phyloP scores from a whole-genome alignment of 2,888 invertebrate species.

The Eurois occulta region DNA sequence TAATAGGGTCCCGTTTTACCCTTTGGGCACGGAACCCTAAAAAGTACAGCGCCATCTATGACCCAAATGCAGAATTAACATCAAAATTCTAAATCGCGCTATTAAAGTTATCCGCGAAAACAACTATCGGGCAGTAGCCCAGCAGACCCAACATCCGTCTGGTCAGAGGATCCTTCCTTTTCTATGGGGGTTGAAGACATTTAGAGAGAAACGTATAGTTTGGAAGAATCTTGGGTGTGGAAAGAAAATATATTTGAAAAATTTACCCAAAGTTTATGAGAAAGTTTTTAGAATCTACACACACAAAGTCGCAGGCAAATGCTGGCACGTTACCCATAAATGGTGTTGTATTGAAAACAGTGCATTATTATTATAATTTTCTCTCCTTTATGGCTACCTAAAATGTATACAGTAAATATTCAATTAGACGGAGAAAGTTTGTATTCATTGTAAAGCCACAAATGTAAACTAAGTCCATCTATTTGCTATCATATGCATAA shows the following conservation, averaged over 20 bases:
- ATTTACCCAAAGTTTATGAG: background rate
- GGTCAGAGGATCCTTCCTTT: no score
- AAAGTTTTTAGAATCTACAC: background rate
- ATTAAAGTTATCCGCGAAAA: no score
- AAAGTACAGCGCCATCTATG: no score
- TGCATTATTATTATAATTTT: conserved; percentile 22
- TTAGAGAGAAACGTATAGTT: background rate
- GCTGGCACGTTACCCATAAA: background rate
- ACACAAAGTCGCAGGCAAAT: background rate
- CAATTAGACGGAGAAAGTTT: conserved; percentile 37
- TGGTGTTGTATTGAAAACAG: background rate
- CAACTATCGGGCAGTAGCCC: no score
- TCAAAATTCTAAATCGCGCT: no score
- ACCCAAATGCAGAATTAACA: no score
- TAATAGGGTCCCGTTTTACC: no score
- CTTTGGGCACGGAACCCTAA: no score
- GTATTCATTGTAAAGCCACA: background rate
- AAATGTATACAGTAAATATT: conserved; percentile 17
- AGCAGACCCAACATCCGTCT: no score
- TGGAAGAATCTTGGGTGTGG: background rate
- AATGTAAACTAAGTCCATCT: background rate
- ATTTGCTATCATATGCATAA: background rate
- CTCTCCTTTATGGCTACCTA: background rate
- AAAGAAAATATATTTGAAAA: no score
- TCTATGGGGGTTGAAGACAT: no score